Evolutionary conservation across 2,113 vertebrate genomes (phyloP).

Genomic region (Alethe castanea): DNA sequence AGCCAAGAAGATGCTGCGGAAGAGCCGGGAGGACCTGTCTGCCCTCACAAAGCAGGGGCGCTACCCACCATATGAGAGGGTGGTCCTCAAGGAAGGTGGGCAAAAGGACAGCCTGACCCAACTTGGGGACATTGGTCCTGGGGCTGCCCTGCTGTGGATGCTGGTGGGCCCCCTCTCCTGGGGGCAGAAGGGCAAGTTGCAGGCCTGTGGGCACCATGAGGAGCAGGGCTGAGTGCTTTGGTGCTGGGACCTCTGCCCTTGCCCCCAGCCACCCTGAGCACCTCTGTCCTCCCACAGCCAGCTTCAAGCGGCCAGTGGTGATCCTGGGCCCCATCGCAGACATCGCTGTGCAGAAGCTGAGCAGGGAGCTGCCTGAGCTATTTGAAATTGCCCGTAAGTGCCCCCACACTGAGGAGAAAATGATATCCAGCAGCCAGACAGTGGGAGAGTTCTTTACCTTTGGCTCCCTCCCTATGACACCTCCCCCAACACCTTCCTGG

Average conservation of each 20-base stretch:
- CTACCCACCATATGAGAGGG: conserved; percentile 91
- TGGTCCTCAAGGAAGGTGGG: conserved; percentile 90
- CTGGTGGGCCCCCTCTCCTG: neutral
- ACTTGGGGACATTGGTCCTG: rapidly evolving
- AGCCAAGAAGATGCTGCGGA: conserved; percentile 83
- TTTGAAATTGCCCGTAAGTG: conserved; percentile 88
- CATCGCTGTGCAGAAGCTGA: conserved; percentile 90
- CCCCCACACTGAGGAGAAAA: rapidly evolving
- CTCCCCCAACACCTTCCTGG: neutral
- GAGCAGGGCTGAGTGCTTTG: rapidly evolving
- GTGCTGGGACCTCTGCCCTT: neutral
- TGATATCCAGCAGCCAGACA: neutral
- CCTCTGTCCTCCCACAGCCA: conserved; percentile 74
- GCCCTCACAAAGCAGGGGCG: conserved; percentile 90
- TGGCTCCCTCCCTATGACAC: neutral
- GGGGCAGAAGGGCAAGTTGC: neutral
- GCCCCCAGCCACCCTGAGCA: neutral
- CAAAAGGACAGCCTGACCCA: neutral
- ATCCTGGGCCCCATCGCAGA: conserved; percentile 94
- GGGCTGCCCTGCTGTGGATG: neutral
- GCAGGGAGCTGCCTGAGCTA: conserved; percentile 80
- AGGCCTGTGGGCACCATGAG: rapidly evolving
- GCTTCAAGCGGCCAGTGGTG: conserved; percentile 92
- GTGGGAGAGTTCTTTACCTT: neutral
- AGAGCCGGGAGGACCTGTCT: conserved; percentile 88